Evolutionary conservation across 1,140 invertebrate genomes (phyloP), one percentile per base, ranked within the genome.

Genomic region (Drosophila nebulosa): DNA sequence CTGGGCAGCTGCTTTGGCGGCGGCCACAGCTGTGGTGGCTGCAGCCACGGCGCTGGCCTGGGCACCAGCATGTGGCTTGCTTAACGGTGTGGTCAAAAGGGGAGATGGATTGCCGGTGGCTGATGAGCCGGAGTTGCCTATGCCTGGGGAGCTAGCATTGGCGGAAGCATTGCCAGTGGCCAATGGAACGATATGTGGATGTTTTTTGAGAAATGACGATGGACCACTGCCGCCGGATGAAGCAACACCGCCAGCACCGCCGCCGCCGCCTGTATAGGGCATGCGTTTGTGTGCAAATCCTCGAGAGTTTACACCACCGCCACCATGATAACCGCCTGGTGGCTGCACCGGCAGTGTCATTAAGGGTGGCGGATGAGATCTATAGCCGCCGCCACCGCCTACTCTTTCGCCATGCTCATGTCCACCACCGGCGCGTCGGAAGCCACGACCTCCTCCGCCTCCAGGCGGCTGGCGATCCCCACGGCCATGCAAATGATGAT

Each of bases 321-420:
- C 35, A 1, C 70, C 68, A 62, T 84, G 77, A 61, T 89, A 90
- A 0, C 86, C 86, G 21, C 90, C 88, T 0, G 86, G 86, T 1
- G 85, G 79, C 58, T 90, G 83, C 22, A 89, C 89, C 0, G 90
- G 90, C 62, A 91, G 42, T 26, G 75, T 86, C 90, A 91, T 91
- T 27, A 90, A 26, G 2, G 90, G 84, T 4, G 90, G 90, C 5
- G 90, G 86, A 74, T 90, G 90, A 1, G 85, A 77, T 26, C 89
- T 55, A 58, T 85, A 90, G 59, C 74, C 83, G 5, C 83, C 56
- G 0, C 27, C 60, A 73, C 1, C 77, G 74, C n/a, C 80, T 61
- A 9, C 73, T 18, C 52, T 73, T 26, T 86, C 80, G 0, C 59
- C 56, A 52, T 80, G 69, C 0, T 69, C 73, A 60, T 90, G 84